phyloP scores from a whole-genome alignment of 2,797 vertebrate genomes.

The Enteromius radiatus region DNA sequence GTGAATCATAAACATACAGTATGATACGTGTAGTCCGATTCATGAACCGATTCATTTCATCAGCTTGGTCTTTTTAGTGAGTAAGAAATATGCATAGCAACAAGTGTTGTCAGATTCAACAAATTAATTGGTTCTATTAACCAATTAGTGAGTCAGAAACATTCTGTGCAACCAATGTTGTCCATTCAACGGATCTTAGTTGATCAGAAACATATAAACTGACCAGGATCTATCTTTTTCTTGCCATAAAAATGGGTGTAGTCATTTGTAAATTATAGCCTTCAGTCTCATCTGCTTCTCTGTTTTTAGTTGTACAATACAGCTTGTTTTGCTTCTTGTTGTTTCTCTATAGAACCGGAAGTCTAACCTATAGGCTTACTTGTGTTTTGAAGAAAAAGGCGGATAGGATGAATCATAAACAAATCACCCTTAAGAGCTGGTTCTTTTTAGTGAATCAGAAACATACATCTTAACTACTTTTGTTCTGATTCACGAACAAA shows the following conservation, averaged over 20 bases:
- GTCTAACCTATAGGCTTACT: no score
- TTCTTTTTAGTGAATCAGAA: background rate
- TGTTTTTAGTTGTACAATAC: no score
- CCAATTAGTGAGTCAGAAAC: background rate
- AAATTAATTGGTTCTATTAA: no score
- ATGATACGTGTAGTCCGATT: background rate
- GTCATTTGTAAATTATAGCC: no score
- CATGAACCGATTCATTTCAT: background rate
- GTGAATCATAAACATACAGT: background rate
- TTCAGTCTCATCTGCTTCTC: no score
- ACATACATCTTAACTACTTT: background rate
- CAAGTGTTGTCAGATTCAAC: background rate
- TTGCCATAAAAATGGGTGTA: no score
- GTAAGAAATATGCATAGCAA: background rate
- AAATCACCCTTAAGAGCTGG: background rate
- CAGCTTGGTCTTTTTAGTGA: background rate
- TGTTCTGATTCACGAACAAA: background rate
- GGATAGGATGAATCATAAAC: background rate
- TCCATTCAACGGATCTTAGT: background rate
- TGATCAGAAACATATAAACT: background rate
- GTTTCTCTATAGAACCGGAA: no score
- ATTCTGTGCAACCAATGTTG: background rate
- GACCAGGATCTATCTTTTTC: background rate
- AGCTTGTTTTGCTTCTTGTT: no score
- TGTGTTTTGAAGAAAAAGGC: no score